Evolutionary conservation across 2,113 vertebrate species (phyloP).

Genomic region (Tenrec ecaudatus): DNA sequence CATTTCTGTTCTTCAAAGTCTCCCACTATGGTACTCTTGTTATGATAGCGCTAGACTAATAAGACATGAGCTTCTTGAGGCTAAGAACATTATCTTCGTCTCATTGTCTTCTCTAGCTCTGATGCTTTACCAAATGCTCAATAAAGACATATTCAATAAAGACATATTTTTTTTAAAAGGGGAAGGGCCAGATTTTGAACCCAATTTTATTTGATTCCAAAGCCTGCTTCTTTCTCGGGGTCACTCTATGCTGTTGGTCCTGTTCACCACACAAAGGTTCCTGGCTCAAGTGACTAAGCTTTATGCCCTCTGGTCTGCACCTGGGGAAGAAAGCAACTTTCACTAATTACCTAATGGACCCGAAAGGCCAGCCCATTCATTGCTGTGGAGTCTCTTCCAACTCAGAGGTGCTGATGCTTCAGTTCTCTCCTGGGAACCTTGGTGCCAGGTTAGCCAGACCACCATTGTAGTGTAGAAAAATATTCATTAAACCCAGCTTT

Average conservation of each 20-base stretch:
- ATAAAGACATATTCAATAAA: neutral
- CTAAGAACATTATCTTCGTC: neutral
- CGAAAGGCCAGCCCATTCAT: neutral
- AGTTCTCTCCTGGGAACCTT: neutral
- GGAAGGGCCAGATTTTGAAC: neutral
- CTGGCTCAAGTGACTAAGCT: neutral
- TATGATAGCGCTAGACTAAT: neutral
- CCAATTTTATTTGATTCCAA: slow-evolving; percentile 35
- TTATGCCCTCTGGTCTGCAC: neutral
- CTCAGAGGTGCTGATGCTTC: neutral
- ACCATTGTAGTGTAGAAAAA: neutral
- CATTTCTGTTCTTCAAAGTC: neutral
- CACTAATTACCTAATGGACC: neutral
- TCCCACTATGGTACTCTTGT: neutral
- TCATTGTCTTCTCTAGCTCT: neutral
- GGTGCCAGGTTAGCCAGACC: neutral
- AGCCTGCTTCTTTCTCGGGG: neutral
- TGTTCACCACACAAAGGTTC: neutral
- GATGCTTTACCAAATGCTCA: neutral
- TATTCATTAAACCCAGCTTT: neutral
- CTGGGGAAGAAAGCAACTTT: neutral
- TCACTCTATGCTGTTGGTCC: neutral
- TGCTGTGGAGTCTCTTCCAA: too few relatives aligned
- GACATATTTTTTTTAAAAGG: too few relatives aligned
- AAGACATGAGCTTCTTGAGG: neutral